These are phyloP conservation scores for Phortica okadai DNA, from an alignment of 2,888 invertebrate genomes.

Conservation along the genomic window DNA sequence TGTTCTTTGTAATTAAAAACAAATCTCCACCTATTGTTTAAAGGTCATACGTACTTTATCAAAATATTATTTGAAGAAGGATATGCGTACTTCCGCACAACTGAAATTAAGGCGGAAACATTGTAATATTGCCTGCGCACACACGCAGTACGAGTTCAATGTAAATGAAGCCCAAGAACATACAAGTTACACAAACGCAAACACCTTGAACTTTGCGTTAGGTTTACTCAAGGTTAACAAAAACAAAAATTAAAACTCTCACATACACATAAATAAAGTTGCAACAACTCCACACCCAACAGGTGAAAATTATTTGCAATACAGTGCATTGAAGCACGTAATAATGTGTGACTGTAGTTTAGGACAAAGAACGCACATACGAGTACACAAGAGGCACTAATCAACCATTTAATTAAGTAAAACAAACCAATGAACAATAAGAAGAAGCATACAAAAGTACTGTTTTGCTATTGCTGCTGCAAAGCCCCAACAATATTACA, in stretches of 20 bases:
- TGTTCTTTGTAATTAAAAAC: too few species aligned
- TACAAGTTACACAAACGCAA: not conserved
- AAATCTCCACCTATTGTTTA: too few species aligned
- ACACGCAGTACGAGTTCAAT: not conserved
- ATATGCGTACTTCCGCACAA: too few species aligned
- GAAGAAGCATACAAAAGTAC: not conserved
- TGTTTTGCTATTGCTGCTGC: not conserved
- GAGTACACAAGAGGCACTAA: not conserved
- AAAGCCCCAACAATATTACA: too few species aligned
- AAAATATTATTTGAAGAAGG: too few species aligned
- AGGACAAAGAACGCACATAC: too few species aligned
- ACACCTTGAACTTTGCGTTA: conserved; percentile 47
- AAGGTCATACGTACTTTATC: too few species aligned
- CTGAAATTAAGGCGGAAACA: too few species aligned
- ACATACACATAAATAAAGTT: not conserved
- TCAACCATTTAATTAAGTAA: not conserved
- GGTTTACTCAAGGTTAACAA: conserved; percentile 44
- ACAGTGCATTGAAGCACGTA: not conserved
- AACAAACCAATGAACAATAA: not conserved
- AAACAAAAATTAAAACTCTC: not conserved
- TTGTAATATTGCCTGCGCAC: too few species aligned
- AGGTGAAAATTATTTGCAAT: conserved; percentile 43
- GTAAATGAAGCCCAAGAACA: not conserved
- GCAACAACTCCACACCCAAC: conserved; percentile 41
- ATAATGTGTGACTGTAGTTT: too few species aligned